A percentile compares a stretch with the other conserved stretches of the same genome.
These are phyloP conservation scores for Lutjanus argentimaculatus DNA, from an alignment of 2,797 vertebrate species.

Conservation along the genomic window DNA sequence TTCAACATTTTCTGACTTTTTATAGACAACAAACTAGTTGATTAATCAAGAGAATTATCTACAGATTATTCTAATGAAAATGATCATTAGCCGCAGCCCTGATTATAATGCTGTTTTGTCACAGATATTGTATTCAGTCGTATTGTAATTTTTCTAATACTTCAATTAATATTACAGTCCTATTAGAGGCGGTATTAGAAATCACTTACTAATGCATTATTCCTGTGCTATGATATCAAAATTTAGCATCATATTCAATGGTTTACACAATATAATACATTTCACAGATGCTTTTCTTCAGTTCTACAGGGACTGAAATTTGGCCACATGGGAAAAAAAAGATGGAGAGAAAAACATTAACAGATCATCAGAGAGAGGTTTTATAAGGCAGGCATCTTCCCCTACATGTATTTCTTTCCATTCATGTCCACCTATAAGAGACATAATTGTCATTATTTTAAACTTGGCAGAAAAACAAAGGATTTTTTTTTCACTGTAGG, in stretches of 20 bases:
- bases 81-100: too few species aligned
- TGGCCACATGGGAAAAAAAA: constrained; percentile 29
- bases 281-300: constrained; percentile 26
- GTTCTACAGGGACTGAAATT: constrained; percentile 20
- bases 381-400: constrained; percentile 9
- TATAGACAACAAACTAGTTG: too few species aligned
- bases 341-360: constrained; percentile 49
- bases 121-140: too few species aligned
- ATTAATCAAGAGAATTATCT: too few species aligned
- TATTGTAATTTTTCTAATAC: too few species aligned
- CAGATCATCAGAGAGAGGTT: constrained; percentile 25
- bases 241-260: constrained; percentile 9
- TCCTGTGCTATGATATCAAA: constrained; percentile 19
- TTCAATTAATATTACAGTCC: too few species aligned
- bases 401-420: constrained; percentile 11
- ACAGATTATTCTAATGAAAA: too few species aligned
- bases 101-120: too few species aligned
- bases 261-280: constrained; percentile 20
- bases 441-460: neutral
- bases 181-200: neutral
- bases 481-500: neutral
- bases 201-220: constrained; percentile 8
- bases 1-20: too few species aligned
- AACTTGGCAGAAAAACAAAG: neutral
- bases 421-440: constrained; percentile 13